These are phyloP conservation scores for Medauroidea extradentata DNA, from an alignment of 1,140 invertebrate species.

Conservation along the genomic window DNA sequence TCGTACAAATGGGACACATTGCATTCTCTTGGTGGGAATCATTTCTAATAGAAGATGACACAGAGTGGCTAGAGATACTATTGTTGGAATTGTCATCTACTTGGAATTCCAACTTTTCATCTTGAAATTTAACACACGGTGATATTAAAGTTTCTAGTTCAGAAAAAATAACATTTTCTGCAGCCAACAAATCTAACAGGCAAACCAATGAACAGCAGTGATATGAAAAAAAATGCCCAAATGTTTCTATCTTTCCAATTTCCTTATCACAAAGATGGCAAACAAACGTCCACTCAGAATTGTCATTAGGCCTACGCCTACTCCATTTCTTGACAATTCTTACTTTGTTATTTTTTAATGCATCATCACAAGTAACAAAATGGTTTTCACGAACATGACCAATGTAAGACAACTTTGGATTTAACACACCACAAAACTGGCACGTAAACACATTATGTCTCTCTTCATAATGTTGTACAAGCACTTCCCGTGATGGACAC, in stretches of 20 bases:
- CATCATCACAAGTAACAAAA: slow-evolving; percentile 12
- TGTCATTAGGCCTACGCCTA: too few species aligned
- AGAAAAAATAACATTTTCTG: slow-evolving; percentile 9
- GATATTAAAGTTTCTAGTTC: slow-evolving; percentile 5
- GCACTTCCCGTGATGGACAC: slow-evolving; percentile 1
- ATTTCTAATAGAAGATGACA: slow-evolving; percentile 7
- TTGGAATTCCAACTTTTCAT: not conserved
- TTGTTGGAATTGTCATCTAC: slow-evolving; percentile 1
- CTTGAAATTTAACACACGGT: slow-evolving; percentile 2
- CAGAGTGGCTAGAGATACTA: slow-evolving; percentile 13
- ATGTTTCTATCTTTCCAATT: slow-evolving; percentile 12
- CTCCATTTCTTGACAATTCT: slow-evolving; percentile 8
- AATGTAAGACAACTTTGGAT: slow-evolving; percentile 14
- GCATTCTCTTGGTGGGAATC: slow-evolving; percentile 3
- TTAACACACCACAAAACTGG: slow-evolving; percentile 18
- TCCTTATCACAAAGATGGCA: slow-evolving; percentile 18
- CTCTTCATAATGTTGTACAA: slow-evolving; percentile 11
- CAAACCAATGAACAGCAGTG: slow-evolving; percentile 13
- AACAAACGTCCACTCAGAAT: slow-evolving; percentile 13
- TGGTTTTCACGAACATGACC: slow-evolving; percentile 17
- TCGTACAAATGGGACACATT: slow-evolving; percentile 15
- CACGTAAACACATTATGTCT: slow-evolving; percentile 16
- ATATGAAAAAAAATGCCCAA: slow-evolving; percentile 20
- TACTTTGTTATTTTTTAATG: slow-evolving; percentile 11
- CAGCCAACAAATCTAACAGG: slow-evolving; percentile 11